Base-by-base conservation (phyloP, 2,113 vertebrate genomes). In the Sula dactylatra region DNA sequence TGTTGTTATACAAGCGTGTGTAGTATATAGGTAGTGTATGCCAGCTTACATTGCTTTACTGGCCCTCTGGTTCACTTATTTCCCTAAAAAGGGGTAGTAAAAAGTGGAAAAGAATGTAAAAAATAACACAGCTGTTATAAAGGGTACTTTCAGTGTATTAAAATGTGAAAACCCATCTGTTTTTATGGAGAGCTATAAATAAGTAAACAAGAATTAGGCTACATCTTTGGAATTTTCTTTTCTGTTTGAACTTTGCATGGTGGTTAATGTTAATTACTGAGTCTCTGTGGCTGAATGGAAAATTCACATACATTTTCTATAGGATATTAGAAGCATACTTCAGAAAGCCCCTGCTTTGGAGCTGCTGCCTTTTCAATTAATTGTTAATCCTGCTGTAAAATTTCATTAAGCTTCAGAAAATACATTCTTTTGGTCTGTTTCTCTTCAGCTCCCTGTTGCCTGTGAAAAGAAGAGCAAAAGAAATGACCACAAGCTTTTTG, bases 381-480 rank as follows among this genome's bases (percentile, higher is more conserved):
- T n/a, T 45, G 21, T 58, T 85, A 78, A 91, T 87, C 50, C 59
- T 36, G 15, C n/a, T 80, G 29, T 36, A 93, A 71, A 55, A 64
- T 92, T 83, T 91, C 59, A 82, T 93, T 86, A 73, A 76, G 44
- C 27, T 82, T 64, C 71, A 76, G 32, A 94, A 92, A 87, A 88
- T 9, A 10, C 1, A 0, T 50, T 38, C 38, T 55, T 66, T 16
- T 34, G 34, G 19, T 34, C 16, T 64, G 8, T 45, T 67, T 71
- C 55, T 66, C 59, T 86, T 47, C 88, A 76, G 6, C 19, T 92
- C 50, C 47, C 59, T 4, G 32, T 55, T 64, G 44, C 18, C n/a
- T 65, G 27, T 31, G 31, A 84, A 82, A 71, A 71, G 42, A 31
- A 88, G 42, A 94, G 24, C 9, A 32, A 67, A 81, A 91, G n/a